phyloP scores from a whole-genome alignment of 2,888 invertebrate species.

The Gymnoscelis rufifasciata region DNA sequence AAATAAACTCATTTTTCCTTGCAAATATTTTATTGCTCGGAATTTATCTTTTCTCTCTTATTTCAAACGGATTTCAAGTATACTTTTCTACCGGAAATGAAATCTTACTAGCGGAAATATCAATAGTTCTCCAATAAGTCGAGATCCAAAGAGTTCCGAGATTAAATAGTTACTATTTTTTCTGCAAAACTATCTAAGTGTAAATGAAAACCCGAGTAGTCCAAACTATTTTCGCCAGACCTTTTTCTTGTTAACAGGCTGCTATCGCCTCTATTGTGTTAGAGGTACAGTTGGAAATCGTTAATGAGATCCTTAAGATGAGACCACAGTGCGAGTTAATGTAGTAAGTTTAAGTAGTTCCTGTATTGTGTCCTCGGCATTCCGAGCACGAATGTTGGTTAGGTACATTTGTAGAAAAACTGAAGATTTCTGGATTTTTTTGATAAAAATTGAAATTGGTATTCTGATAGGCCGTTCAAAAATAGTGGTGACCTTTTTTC shows the following conservation, averaged over 20 bases:
- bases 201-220: constrained; percentile 17
- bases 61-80: background rate
- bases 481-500: too few relatives aligned
- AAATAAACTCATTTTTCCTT: background rate
- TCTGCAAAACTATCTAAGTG: constrained; percentile 11
- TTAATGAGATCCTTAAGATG: background rate
- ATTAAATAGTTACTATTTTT: constrained; percentile 8
- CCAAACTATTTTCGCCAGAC: constrained; percentile 13
- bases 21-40: background rate
- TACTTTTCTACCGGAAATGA: background rate
- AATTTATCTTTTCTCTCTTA: background rate
- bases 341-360: background rate
- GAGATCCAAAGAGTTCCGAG: background rate
- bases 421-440: too few relatives aligned
- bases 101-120: background rate
- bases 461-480: too few relatives aligned
- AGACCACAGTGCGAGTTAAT: background rate
- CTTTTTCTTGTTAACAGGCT: constrained; percentile 8
- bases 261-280: background rate
- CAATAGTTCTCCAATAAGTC: constrained; percentile 10
- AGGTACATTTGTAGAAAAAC: too few relatives aligned
- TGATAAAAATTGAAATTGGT: too few relatives aligned
- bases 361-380: background rate
- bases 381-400: too few relatives aligned
- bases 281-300: constrained; percentile 5